Base-by-base conservation (phyloP, 1,140 invertebrate genomes). In the Drosophila fuyamai region DNA sequence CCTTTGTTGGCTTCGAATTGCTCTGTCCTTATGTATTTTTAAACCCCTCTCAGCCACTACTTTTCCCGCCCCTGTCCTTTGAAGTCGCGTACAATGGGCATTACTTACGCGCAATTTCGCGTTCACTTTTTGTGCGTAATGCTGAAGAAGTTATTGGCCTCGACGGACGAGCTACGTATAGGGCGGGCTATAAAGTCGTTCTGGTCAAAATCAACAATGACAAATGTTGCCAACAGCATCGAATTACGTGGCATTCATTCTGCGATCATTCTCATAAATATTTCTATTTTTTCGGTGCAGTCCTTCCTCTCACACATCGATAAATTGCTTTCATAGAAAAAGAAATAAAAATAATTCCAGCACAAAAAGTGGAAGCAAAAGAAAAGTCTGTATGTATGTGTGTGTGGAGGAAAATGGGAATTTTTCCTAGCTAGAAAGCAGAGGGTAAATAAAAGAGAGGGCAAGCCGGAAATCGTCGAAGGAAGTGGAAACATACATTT, bases 81-180 rank as follows among this genome's bases (percentile, higher is more conserved):
- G 41, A 57, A 40, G 46, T 6, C 43, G 16, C 65, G 57, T 16
- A 76, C 71, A 83, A 83, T 86, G 62, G 70, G 62, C 71, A 86
- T 86, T 86, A 88, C 79, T 86, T 83, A 86, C 83, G 83, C 79
- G 56, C 83, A 88, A 86, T 86, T 86, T 86, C 83, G 76, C 66
- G 74, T 66, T 79, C 79, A 86, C 61, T 88, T 86, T 76, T 88
- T 79, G 71, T 67, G 71, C 76, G 67, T 76, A 75, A 67, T 84
- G 70, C 56, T 68, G 65, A 72, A 76, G 74, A 75, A 62, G 60
- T 78, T 78, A 71, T 77, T 82, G 74, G 60, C 79, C 60, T 57
- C 59, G 56, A 51, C 56, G 50, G 72, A 53, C 51, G 46, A 43
- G 60, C 60, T 47, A 57, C 16, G 58, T 55, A 60, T 59, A 67